Evolutionary conservation across 2,113 vertebrate species (phyloP), one percentile per base, ranked within the genome.

Genomic region (Heterotis niloticus): DNA sequence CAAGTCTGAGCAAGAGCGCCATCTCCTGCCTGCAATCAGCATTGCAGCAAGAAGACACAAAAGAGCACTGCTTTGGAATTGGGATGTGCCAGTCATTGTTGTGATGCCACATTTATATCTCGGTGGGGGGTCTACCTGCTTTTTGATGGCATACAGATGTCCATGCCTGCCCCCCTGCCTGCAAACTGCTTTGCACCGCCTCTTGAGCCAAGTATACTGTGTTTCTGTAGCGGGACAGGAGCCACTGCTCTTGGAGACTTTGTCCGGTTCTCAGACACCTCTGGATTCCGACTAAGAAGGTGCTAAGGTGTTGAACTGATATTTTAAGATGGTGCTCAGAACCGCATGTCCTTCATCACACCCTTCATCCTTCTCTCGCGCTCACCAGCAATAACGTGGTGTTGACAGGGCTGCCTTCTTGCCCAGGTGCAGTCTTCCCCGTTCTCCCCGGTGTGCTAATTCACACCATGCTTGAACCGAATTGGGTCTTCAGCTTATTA

Each of bases 371-470:
- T 59, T 78, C 81, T 78, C 80, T 90, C 85, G 88, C 86, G 88
- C 85, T 88, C 90, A 90, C 90, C 90, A 93, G 92, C 91, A 93
- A 93, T 92, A 92, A 91, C 84, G 82, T 76, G 13, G 80, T 82
- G 0, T 60, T 12, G 81, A 78, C 24, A 78, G 79, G 34, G 84
- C 85, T 76, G 85, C 82, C 62, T 62, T 77, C 60, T 73, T 5
- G 18, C 26, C 52, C 16, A 57, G 51, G 26, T 59, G 11, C 66
- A 44, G 60, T 66, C 29, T 77, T 70, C 59, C 79, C 73, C 65
- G 57, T 74, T 0, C 24, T 52, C 57, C 7, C 54, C 12, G 0
- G 13, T 28, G 54, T 74, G 51, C 20, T 1, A 11, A 57, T 24
- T 69, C 57, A 51, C 57, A 74, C 54, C 12, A 13, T 23, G 10